These are phyloP conservation scores for Camponotus pennsylvanicus DNA, from an alignment of 1,140 invertebrate genomes.

Conservation along the genomic window DNA sequence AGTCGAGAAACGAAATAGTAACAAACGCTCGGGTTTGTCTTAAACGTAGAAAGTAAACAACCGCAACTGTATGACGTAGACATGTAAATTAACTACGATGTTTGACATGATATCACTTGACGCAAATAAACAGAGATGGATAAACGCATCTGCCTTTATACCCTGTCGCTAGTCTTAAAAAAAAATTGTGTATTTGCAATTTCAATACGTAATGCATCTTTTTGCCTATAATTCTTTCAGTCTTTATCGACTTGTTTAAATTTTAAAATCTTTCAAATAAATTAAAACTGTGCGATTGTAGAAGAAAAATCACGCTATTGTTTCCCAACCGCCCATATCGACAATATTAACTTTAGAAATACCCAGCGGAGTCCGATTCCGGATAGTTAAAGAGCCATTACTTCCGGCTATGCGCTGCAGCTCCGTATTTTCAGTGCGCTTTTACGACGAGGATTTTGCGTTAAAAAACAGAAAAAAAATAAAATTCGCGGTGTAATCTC, in stretches of 20 bases:
- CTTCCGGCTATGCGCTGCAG: neutral
- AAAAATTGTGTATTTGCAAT: neutral
- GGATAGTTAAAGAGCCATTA: neutral
- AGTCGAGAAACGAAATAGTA: conserved; percentile 33
- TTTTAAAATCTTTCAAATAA: neutral
- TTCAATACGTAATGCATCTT: neutral
- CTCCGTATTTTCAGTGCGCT: neutral
- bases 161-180: neutral
- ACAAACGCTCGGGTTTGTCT: conserved; percentile 9
- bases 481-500: conserved; percentile 43
- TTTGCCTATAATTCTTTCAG: too few relatives aligned
- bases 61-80: neutral
- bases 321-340: neutral
- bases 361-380: neutral
- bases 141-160: neutral
- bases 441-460: neutral
- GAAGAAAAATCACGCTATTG: neutral
- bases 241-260: neutral
- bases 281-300: too few relatives aligned
- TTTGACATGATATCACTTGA: neutral
- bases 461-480: conserved; percentile 12
- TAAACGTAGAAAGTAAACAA: conserved; percentile 38
- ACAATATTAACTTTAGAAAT: neutral
- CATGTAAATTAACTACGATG: neutral
- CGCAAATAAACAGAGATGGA: neutral